These are phyloP conservation scores for Eueremaeus valkanovi DNA, from an alignment of 2,888 invertebrate species.

Conservation along the genomic window DNA sequence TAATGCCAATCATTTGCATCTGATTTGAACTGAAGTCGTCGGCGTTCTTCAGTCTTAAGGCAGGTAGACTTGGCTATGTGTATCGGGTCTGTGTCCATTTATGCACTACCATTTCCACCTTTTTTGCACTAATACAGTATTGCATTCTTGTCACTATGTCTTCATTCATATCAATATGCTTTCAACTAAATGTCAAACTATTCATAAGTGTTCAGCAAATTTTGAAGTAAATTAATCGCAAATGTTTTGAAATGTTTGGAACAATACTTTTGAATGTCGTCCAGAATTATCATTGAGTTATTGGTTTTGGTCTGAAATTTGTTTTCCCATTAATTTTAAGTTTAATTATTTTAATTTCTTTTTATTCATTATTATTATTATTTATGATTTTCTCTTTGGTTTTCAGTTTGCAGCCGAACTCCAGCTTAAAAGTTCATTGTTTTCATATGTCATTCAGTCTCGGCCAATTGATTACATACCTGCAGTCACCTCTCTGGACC, in stretches of 20 bases:
- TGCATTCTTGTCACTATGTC: slow-evolving; percentile 9
- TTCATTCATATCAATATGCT: too few species aligned
- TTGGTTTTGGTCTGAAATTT: neutral
- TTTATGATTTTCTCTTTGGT: slow-evolving; percentile 12
- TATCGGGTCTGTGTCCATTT: slow-evolving; percentile 19
- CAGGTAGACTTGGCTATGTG: slow-evolving; percentile 52
- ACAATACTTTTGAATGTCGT: neutral
- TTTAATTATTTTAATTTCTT: neutral
- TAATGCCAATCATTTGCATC: slow-evolving; percentile 13
- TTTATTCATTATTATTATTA: neutral
- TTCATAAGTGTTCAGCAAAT: neutral
- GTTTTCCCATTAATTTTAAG: neutral
- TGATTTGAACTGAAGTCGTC: slow-evolving; percentile 51
- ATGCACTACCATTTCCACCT: slow-evolving; percentile 2
- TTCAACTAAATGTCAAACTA: neutral
- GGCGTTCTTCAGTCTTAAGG: slow-evolving; percentile 56
- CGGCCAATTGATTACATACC: slow-evolving; percentile 42
- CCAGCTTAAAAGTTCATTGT: slow-evolving; percentile 9
- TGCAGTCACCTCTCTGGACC: slow-evolving; percentile 47
- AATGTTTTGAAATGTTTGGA: neutral
- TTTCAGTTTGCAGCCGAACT: slow-evolving; percentile 13
- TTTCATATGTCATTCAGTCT: slow-evolving; percentile 26
- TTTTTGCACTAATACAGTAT: slow-evolving; percentile 29
- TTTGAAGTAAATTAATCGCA: slow-evolving; percentile 12
- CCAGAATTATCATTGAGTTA: too few species aligned